Conservation (phyloP, 2,113 vertebrate species). For the Barbus barbus region DNA sequence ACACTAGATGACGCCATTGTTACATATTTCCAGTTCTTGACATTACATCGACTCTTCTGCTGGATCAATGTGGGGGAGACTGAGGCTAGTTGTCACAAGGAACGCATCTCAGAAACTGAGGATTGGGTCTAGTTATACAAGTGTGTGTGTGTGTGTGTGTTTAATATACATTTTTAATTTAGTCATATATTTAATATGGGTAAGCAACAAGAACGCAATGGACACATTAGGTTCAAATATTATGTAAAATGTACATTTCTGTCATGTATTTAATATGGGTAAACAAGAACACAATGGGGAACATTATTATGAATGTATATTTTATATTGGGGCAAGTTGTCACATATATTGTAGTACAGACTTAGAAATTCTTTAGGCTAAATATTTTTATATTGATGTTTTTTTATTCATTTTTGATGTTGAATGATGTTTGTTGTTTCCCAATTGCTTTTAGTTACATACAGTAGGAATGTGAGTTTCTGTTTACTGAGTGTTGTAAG, state of each 20-base stretch:
- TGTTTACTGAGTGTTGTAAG: not conserved
- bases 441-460: not conserved
- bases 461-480: not conserved
- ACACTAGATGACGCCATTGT: conserved; percentile 46
- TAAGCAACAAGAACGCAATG: not conserved
- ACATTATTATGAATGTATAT: not conserved
- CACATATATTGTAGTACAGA: not conserved
- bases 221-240: too few relatives aligned
- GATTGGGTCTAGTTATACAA: not conserved
- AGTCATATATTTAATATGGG: not conserved
- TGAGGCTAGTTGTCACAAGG: not conserved
- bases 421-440: not conserved
- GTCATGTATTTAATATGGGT: too few relatives aligned
- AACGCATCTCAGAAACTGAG: not conserved
- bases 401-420: not conserved
- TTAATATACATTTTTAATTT: not conserved
- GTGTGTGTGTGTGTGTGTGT: too few relatives aligned
- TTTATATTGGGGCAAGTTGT: not conserved
- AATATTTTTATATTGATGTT: not conserved
- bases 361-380: not conserved
- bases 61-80: not conserved
- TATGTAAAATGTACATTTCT: too few relatives aligned
- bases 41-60: not conserved
- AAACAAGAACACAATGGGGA: not conserved
- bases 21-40: too few relatives aligned